Evolutionary conservation across 2,113 vertebrate genomes (phyloP).

Genomic region (Pachypanchax playfairii): DNA sequence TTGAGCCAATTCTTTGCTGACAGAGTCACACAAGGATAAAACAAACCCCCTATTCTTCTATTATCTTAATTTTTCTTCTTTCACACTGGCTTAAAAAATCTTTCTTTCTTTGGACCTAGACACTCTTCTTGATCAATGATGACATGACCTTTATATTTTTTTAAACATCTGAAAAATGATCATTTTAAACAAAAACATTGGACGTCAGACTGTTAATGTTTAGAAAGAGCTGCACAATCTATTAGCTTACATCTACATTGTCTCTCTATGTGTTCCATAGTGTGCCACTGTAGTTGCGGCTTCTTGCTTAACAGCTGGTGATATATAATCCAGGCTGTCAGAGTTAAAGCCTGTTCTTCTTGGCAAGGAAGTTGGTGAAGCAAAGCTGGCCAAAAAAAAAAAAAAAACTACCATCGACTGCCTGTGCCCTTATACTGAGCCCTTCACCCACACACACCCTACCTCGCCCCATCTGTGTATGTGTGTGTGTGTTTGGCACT

Average conservation of each 20-base stretch:
- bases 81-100: not conserved
- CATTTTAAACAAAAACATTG: not conserved
- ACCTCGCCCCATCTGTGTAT: constrained; percentile 71
- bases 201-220: not conserved
- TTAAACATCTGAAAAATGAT: too few relatives aligned
- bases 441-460: constrained; percentile 53
- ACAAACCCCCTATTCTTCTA: not conserved
- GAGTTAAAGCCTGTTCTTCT: constrained; percentile 47
- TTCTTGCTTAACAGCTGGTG: constrained; percentile 60
- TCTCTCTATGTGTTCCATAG: constrained; percentile 32
- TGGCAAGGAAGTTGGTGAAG: constrained; percentile 55
- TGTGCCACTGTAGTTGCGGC: constrained; percentile 25
- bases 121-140: too few relatives aligned
- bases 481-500: constrained; percentile 41
- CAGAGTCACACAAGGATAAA: constrained; percentile 12
- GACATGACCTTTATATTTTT: too few relatives aligned
- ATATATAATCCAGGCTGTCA: constrained; percentile 56
- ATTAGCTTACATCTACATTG: not conserved
- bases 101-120: not conserved
- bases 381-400: constrained; percentile 51
- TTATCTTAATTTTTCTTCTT: not conserved
- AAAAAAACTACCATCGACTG: constrained; percentile 48
- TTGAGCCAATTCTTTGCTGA: constrained; percentile 20
- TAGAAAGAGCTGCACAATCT: not conserved
- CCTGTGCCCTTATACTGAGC: constrained; percentile 35